Evolutionary conservation across 2,797 vertebrate species (phyloP).

Genomic region (Hippopotamyrus pictus): DNA sequence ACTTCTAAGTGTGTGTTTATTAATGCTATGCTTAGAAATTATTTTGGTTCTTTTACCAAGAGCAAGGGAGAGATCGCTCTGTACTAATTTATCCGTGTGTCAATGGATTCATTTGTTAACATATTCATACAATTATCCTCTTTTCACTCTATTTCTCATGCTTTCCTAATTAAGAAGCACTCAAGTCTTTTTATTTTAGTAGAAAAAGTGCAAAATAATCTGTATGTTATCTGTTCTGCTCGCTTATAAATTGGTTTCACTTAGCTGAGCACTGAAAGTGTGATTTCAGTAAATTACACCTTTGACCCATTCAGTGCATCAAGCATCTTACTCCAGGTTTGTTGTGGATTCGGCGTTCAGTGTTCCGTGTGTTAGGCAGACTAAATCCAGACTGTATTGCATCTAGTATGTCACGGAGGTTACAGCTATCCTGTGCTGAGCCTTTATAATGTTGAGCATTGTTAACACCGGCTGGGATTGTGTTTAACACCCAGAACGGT

Average conservation of each 20-base stretch:
- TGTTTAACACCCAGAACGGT: not conserved
- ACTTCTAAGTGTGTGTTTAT: not conserved
- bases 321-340: not conserved
- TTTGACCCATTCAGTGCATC: not conserved
- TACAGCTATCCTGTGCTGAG: not conserved
- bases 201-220: not conserved
- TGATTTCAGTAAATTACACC: not conserved
- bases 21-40: not conserved
- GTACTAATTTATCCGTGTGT: not conserved
- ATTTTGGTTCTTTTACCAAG: not conserved
- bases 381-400: not conserved
- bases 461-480: not conserved
- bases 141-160: not conserved
- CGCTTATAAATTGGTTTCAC: not conserved
- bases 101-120: constrained; percentile 4
- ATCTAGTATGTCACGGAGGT: not conserved
- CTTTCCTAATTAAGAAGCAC: constrained; percentile 1
- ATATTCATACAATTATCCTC: constrained; percentile 3
- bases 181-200: not conserved
- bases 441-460: not conserved
- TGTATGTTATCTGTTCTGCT: not conserved
- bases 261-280: not conserved
- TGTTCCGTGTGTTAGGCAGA: not conserved
- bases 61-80: not conserved
- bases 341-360: not conserved